A percentile compares a stretch with the other conserved stretches of the same genome.
Conservation (phyloP, 2,113 vertebrate species). For the Urocynchramus pylzowi region DNA sequence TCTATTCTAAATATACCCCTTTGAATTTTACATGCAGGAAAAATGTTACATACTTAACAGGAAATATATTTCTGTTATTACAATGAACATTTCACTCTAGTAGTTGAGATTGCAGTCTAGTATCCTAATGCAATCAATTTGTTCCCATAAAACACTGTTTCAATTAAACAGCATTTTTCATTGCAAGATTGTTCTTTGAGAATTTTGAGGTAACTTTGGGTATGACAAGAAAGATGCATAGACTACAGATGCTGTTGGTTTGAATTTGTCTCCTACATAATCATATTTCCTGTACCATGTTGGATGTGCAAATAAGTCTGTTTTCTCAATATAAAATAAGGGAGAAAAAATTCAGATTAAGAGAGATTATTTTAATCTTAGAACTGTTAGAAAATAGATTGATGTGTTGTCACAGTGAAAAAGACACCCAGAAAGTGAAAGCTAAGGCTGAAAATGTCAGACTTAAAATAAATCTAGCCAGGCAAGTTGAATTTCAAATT, state of each 20-base stretch:
- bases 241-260: not conserved
- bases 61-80: not conserved
- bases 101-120: not conserved
- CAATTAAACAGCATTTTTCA: not conserved
- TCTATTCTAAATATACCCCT: not conserved
- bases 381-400: slow-evolving; percentile 50
- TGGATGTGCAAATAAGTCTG: not conserved
- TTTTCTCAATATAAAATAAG: not conserved
- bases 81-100: not conserved
- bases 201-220: not conserved
- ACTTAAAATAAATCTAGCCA: slow-evolving; percentile 61
- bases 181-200: not conserved
- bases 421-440: slow-evolving; percentile 28
- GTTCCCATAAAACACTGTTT: not conserved
- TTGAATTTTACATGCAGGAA: not conserved
- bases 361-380: slow-evolving; percentile 14
- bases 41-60: not conserved
- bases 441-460: slow-evolving; percentile 53
- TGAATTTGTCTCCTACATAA: not conserved
- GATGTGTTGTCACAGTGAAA: slow-evolving; percentile 56
- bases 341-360: not conserved
- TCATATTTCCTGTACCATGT: not conserved
- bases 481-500: slow-evolving; percentile 49
- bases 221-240: not conserved
- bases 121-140: not conserved